Conservation (phyloP, 2,113 vertebrate species). For the Macaca nemestrina region DNA sequence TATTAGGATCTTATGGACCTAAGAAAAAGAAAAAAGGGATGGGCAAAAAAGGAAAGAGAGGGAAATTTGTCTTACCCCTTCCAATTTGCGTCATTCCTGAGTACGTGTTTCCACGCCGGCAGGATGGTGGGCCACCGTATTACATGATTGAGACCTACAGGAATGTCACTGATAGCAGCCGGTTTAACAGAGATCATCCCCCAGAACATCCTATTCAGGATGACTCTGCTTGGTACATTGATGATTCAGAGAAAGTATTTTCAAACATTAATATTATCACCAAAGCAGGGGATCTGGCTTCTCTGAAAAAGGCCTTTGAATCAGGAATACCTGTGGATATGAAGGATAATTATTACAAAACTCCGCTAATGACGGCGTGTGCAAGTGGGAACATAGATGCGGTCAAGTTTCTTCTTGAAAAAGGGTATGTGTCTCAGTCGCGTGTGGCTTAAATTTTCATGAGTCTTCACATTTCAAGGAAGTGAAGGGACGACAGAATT, state of each 20-base stretch:
- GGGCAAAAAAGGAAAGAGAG: constrained; percentile 82
- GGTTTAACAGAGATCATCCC: constrained; percentile 83
- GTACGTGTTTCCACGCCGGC: constrained; percentile 56
- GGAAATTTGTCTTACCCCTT: constrained; percentile 84
- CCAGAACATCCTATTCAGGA: constrained; percentile 91
- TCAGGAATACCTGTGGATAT: constrained; percentile 91
- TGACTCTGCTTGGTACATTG: constrained; percentile 93
- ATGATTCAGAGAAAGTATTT: constrained; percentile 85
- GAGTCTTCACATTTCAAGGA: not conserved
- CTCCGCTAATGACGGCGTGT: constrained; percentile 94
- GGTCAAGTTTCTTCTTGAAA: constrained; percentile 89
- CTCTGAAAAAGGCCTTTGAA: constrained; percentile 91
- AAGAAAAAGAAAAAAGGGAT: constrained; percentile 85
- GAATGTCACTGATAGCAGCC: constrained; percentile 78
- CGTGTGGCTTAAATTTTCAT: not conserved
- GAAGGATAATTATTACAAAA: constrained; percentile 93
- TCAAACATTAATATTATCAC: constrained; percentile 89
- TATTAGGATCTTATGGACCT: constrained; percentile 86
- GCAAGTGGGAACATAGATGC: constrained; percentile 87
- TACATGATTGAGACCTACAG: constrained; percentile 90
- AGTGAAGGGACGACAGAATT: constrained; percentile 3
- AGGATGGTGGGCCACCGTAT: constrained; percentile 87
- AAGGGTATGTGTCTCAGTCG: constrained; percentile 85
- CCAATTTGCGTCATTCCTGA: constrained; percentile 89
- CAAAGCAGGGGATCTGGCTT: constrained; percentile 88